Percentiles rank a stretch among this genome's conserved stretches.
phyloP scores from a whole-genome alignment of 2,113 vertebrate genomes.

The Pipa parva region DNA sequence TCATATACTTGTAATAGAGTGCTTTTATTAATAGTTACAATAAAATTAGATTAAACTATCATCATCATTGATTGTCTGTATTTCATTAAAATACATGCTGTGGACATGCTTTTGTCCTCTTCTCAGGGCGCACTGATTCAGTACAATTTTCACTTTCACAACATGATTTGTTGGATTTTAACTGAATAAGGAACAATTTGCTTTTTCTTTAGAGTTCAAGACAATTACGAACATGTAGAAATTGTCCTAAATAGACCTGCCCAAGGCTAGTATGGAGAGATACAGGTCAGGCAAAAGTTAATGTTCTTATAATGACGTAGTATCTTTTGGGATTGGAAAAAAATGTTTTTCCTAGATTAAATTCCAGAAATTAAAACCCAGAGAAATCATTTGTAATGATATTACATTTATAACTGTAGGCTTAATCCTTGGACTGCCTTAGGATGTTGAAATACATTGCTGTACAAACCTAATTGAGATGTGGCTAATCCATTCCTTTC shows the following conservation, averaged over 20 bases:
- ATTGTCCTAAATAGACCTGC: background rate
- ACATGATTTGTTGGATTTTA: slow-evolving; percentile 3
- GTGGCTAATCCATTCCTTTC: background rate
- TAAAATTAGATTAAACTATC: background rate
- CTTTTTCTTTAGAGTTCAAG: slow-evolving; percentile 2
- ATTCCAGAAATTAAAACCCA: slow-evolving; percentile 36
- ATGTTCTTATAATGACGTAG: slow-evolving; percentile 21
- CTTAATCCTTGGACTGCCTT: slow-evolving; percentile 7
- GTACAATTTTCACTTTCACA: slow-evolving; percentile 8
- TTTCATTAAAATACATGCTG: background rate
- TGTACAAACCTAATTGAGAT: background rate
- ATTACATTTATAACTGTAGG: slow-evolving; percentile 39
- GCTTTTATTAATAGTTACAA: background rate
- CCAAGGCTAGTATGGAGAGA: slow-evolving; percentile 22
- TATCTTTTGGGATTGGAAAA: slow-evolving; percentile 26
- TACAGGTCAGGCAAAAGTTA: slow-evolving; percentile 33
- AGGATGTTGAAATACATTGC: slow-evolving; percentile 1
- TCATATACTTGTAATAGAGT: background rate
- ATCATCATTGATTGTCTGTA: background rate
- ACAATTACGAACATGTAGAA: slow-evolving; percentile 5
- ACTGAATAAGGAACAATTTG: slow-evolving; percentile 17
- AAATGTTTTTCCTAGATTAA: slow-evolving; percentile 23
- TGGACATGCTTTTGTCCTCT: background rate
- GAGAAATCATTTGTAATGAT: slow-evolving; percentile 36
- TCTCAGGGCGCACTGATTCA: background rate